phyloP scores from a whole-genome alignment of 2,113 vertebrate genomes.

The Xiphophorus couchianus region DNA sequence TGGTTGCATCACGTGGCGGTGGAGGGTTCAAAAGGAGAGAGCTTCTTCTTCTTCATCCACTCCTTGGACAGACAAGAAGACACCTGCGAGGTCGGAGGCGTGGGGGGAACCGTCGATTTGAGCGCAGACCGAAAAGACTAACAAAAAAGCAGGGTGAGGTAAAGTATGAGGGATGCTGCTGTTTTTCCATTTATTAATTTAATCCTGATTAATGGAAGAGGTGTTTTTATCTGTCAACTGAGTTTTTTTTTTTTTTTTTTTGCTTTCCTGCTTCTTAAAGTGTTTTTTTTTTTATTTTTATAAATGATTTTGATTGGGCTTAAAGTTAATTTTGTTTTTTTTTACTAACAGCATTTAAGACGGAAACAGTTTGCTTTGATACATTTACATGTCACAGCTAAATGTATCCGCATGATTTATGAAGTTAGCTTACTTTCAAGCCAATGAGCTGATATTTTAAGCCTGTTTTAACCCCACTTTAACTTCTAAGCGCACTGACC shows the following conservation, averaged over 20 bases:
- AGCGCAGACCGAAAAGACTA: not conserved
- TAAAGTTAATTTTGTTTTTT: not conserved
- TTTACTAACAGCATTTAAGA: not conserved
- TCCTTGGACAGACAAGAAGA: conserved; percentile 64
- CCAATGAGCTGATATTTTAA: not conserved
- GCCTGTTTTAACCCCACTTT: not conserved
- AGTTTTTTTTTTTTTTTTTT: not conserved
- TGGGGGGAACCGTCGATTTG: conserved; percentile 22
- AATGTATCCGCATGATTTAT: not conserved
- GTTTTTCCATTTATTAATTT: not conserved
- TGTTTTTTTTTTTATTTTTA: not conserved
- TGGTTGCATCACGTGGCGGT: conserved; percentile 80
- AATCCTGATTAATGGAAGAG: not conserved
- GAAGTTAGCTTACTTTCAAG: not conserved
- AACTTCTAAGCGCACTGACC: conserved; percentile 1
- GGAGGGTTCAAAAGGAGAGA: conserved; percentile 79
- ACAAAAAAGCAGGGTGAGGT: conserved; percentile 37
- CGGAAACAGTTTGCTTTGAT: not conserved
- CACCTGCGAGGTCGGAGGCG: conserved; percentile 33
- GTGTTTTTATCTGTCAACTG: not conserved
- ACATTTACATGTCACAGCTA: not conserved
- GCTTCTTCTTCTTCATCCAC: conserved; percentile 72
- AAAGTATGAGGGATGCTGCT: conserved; percentile 42
- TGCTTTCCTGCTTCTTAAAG: not conserved
- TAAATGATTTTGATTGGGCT: not conserved